Evolutionary conservation across 2,888 invertebrate species (phyloP).

Genomic region (Leptarthrus brevirostris): DNA sequence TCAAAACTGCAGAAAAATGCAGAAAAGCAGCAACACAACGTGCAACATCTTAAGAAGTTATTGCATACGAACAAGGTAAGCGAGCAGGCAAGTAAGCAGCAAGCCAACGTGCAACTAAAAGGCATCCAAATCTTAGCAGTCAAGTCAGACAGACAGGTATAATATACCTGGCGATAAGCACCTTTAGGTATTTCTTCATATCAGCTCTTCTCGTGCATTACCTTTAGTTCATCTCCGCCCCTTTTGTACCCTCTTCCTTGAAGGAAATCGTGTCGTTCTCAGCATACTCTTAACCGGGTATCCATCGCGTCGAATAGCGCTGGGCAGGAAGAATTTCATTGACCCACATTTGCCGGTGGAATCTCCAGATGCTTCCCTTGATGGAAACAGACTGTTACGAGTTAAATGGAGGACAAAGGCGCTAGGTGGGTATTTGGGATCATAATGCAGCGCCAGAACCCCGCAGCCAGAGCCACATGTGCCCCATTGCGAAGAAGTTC

Average conservation of each 20-base stretch:
- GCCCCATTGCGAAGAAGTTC: constrained; percentile 53
- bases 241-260: background rate
- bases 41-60: constrained; percentile 35
- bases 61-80: constrained; percentile 58
- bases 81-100: background rate
- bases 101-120: background rate
- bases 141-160: constrained; percentile 42
- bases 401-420: constrained; percentile 11
- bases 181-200: constrained; percentile 45
- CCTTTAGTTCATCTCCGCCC: constrained; percentile 26
- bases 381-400: background rate
- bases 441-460: constrained; percentile 15
- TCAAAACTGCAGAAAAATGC: constrained; percentile 39
- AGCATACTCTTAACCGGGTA: constrained; percentile 28
- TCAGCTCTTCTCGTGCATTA: constrained; percentile 44
- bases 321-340: constrained; percentile 38
- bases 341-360: constrained; percentile 29
- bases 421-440: constrained; percentile 1
- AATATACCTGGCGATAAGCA: constrained; percentile 42
- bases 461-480: background rate
- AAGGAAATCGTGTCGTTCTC: constrained; percentile 36
- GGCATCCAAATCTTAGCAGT: background rate
- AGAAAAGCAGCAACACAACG: constrained; percentile 12
- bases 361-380: constrained; percentile 29
- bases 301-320: background rate